Conservation (phyloP, 2,888 invertebrate genomes). For the Lochmaea crataegi region DNA sequence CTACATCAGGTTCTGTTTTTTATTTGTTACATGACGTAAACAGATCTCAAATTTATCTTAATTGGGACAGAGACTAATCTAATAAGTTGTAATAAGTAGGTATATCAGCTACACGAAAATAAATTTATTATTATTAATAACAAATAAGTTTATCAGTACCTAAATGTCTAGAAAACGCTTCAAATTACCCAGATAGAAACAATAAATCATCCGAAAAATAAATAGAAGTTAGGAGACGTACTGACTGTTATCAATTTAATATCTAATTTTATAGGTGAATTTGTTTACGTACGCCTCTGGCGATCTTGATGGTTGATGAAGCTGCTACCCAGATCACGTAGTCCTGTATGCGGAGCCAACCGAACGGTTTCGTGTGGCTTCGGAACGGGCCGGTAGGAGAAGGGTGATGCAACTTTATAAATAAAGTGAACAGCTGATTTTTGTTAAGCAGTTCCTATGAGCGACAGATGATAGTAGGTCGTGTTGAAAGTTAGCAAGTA, state of each 20-base stretch:
- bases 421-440: conserved; percentile 59
- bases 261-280: conserved; percentile 27
- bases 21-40: conserved; percentile 20
- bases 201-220: conserved; percentile 17
- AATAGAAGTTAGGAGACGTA: conserved; percentile 1
- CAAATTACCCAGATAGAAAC: conserved; percentile 5
- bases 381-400: conserved; percentile 59
- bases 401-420: conserved; percentile 67
- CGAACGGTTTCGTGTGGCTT: conserved; percentile 45
- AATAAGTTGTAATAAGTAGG: not conserved
- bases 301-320: conserved; percentile 30
- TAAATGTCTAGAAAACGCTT: conserved; percentile 13
- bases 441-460: conserved; percentile 49
- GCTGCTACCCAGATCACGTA: conserved; percentile 50
- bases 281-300: conserved; percentile 25
- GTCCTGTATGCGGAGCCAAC: conserved; percentile 59
- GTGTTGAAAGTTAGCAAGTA: conserved; percentile 41
- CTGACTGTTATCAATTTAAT: conserved; percentile 26
- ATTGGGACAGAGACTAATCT: not conserved
- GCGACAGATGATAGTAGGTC: conserved; percentile 24
- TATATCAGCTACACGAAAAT: not conserved
- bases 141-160: conserved; percentile 8
- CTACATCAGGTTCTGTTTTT: not conserved
- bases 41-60: conserved; percentile 10
- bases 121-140: not conserved